These are phyloP conservation scores for Belonocnema kinseyi DNA, from an alignment of 1,140 invertebrate species.

Conservation along the genomic window DNA sequence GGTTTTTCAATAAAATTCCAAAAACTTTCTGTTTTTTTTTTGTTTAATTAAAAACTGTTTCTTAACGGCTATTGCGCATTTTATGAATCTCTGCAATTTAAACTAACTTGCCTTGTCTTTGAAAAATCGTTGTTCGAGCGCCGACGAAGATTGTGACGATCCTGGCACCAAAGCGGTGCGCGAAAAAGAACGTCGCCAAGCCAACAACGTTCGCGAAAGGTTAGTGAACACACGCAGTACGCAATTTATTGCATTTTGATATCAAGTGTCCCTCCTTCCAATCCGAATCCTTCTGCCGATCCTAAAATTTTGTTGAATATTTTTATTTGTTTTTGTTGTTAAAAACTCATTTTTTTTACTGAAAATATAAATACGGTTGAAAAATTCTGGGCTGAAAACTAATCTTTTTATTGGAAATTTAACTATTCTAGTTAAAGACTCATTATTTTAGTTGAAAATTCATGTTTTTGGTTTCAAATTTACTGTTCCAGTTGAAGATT, in stretches of 20 bases:
- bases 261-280: conserved; percentile 40
- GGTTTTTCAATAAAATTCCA: too few relatives aligned
- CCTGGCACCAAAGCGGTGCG: conserved; percentile 94
- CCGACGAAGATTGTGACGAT: conserved; percentile 86
- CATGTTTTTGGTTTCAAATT: too few relatives aligned
- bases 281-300: conserved; percentile 34
- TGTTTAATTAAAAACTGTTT: not conserved
- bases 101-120: conserved; percentile 72
- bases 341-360: too few relatives aligned
- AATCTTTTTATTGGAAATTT: too few relatives aligned
- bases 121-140: conserved; percentile 82
- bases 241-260: conserved; percentile 64
- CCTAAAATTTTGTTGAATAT: not conserved
- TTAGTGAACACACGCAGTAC: conserved; percentile 79
- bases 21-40: too few relatives aligned
- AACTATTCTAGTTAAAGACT: too few relatives aligned
- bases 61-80: not conserved
- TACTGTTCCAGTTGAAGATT: too few relatives aligned
- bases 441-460: too few relatives aligned
- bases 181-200: conserved; percentile 96
- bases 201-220: conserved; percentile 99
- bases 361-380: too few relatives aligned
- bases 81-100: conserved; percentile 35
- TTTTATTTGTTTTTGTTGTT: too few relatives aligned
- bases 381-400: too few relatives aligned